A percentile compares a stretch with the other conserved stretches of the same genome.
These are phyloP conservation scores for Aporophyla nigra DNA, from an alignment of 2,888 invertebrate species.

Conservation along the genomic window DNA sequence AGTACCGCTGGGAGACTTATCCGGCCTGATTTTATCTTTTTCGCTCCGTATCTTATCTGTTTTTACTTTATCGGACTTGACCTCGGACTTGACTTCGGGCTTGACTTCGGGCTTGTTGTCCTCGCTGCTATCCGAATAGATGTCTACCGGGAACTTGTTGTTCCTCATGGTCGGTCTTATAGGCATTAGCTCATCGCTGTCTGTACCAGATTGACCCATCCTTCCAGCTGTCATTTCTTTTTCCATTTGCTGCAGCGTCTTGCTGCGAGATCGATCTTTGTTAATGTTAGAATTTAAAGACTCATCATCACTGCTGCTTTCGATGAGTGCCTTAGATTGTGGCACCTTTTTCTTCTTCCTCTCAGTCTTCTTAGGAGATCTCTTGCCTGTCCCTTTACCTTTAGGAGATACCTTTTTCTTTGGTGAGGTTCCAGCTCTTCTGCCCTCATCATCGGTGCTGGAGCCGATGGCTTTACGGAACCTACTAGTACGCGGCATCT, in stretches of 20 bases:
- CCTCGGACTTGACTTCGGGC: slow-evolving; percentile 69
- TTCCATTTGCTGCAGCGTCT: slow-evolving; percentile 93
- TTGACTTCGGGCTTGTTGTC: slow-evolving; percentile 77
- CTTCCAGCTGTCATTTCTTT: slow-evolving; percentile 92
- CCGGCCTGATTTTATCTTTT: slow-evolving; percentile 89
- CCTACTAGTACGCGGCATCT: slow-evolving; percentile 79
- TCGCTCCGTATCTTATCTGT: slow-evolving; percentile 86
- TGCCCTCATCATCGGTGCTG: slow-evolving; percentile 91
- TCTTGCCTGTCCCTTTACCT: slow-evolving; percentile 84
- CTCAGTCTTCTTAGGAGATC: slow-evolving; percentile 84
- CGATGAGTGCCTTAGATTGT: slow-evolving; percentile 88
- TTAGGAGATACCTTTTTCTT: slow-evolving; percentile 89
- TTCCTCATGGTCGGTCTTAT: slow-evolving; percentile 89
- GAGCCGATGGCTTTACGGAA: slow-evolving; percentile 87
- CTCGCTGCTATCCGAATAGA: slow-evolving; percentile 96
- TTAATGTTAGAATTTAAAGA: slow-evolving; percentile 82
- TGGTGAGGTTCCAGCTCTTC: slow-evolving; percentile 84
- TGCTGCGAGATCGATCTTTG: slow-evolving; percentile 87
- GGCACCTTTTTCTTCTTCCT: slow-evolving; percentile 89
- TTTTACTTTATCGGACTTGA: slow-evolving; percentile 83
- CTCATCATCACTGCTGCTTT: slow-evolving; percentile 92
- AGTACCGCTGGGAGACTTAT: slow-evolving; percentile 92
- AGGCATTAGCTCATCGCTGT: slow-evolving; percentile 95
- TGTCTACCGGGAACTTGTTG: slow-evolving; percentile 92
- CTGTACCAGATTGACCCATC: slow-evolving; percentile 92